Evolutionary conservation across 2,888 invertebrate genomes (phyloP).

Genomic region (Hypolimnas misippus): DNA sequence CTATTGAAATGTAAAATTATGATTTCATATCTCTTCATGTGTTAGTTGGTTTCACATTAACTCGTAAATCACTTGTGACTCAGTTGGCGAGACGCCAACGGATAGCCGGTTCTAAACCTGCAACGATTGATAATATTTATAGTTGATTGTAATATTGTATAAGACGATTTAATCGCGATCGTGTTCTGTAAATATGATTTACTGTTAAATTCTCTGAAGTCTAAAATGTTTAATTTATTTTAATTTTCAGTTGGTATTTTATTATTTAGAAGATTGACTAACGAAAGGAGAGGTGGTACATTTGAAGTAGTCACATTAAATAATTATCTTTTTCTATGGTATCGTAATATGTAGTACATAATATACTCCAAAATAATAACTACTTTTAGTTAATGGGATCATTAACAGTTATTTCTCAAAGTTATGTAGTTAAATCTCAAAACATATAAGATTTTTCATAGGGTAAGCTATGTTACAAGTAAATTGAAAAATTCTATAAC

Average conservation of each 20-base stretch:
- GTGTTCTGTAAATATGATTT: background rate
- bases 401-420: too few species aligned
- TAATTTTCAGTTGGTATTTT: background rate
- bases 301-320: too few species aligned
- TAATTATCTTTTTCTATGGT: too few species aligned
- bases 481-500: too few species aligned
- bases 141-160: slow-evolving; percentile 15
- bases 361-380: too few species aligned
- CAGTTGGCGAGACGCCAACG: slow-evolving; percentile 24
- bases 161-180: slow-evolving; percentile 8
- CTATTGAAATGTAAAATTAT: background rate
- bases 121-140: slow-evolving; percentile 15
- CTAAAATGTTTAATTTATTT: background rate
- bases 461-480: too few species aligned
- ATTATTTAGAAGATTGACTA: too few species aligned
- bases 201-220: background rate
- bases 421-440: too few species aligned
- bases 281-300: too few species aligned
- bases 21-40: background rate
- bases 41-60: slow-evolving; percentile 12
- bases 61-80: slow-evolving; percentile 19
- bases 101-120: slow-evolving; percentile 26
- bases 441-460: too few species aligned
- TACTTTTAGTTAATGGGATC: too few species aligned
- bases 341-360: too few species aligned